Conservation (phyloP, 1,140 invertebrate species). For the Euglossa dilemma region DNA sequence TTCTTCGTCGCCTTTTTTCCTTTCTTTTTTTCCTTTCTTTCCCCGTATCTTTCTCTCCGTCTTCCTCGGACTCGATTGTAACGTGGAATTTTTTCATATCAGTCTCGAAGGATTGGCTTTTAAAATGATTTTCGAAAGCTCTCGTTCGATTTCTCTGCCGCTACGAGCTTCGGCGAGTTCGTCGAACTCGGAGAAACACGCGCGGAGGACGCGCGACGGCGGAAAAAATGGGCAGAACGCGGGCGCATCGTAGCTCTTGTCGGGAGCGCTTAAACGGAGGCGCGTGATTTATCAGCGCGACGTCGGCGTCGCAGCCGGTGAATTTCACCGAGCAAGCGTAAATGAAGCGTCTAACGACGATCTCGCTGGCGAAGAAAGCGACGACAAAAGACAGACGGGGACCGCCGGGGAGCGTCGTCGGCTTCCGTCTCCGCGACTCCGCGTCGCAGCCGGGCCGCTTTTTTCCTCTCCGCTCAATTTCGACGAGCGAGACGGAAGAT, state of each 20-base stretch:
- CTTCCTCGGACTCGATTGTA: too few relatives aligned
- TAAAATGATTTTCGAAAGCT: too few relatives aligned
- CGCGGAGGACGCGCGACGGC: background rate
- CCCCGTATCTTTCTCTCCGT: background rate
- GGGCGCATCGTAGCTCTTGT: background rate
- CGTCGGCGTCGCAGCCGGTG: constrained; percentile 50
- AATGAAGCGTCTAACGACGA: constrained; percentile 73
- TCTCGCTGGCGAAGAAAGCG: constrained; percentile 59
- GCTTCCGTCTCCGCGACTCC: constrained; percentile 31
- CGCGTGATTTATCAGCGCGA: constrained; percentile 60
- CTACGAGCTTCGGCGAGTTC: background rate
- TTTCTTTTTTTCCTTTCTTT: background rate
- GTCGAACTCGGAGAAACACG: background rate
- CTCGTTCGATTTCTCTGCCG: background rate
- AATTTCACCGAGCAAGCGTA: constrained; percentile 65
- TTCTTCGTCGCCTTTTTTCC: background rate
- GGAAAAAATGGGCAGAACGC: constrained; percentile 44
- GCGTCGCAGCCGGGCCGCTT: too few relatives aligned
- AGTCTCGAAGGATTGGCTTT: too few relatives aligned
- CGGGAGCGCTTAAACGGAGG: constrained; percentile 53
- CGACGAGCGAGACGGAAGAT: constrained; percentile 29
- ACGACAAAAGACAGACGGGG: constrained; percentile 40
- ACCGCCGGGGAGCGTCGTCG: constrained; percentile 2
- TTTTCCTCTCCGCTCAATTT: constrained; percentile 10
- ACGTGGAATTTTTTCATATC: too few relatives aligned